Base-by-base conservation (phyloP, 2,113 vertebrate genomes). In the Hippocampus mohnikei region DNA sequence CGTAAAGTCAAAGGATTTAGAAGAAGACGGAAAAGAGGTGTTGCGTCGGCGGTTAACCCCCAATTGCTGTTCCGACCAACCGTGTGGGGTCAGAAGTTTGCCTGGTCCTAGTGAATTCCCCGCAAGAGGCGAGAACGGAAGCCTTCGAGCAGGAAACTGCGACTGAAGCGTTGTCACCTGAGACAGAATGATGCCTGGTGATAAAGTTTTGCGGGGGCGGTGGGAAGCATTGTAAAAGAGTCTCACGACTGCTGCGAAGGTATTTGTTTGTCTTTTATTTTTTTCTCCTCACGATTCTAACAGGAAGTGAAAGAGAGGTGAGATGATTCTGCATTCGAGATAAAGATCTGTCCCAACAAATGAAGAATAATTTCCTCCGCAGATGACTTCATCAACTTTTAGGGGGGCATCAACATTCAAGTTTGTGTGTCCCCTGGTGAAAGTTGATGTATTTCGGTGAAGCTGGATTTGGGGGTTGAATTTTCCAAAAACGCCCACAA, bases 81-180 rank as follows among this genome's bases (percentile, higher is more conserved):
- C 3, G 8, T 5, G 18, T 5, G 64, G 70, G 88, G 83, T 84
- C 84, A 82, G 78, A 81, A 74, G 80, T 76, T 80, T 62, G 80
- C 71, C 76, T 66, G 8, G 68, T 69, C 70, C 41, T 7, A 1
- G 68, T 76, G 7, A 66, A 73, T 66, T 69, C 46, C 18, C 48
- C 9, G 20, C 64, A 50, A 53, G 63, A 66, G 62, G 42, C 46
- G 23, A 66, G 20, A 56, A 0, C 33, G 61, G 52, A 65, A 21
- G 72, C 81, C 33, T 74, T 79, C 71, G 71, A 75, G 69, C 23
- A 11, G 67, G 74, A 81, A 80, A 67, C 74, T 0, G 21, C 29
- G 58, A 68, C 3, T 15, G 59, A 73, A 76, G 79, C 53, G 76
- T 61, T 68, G 20, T 7, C n/a, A 83, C 75, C 66, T 23, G 41